Evolutionary conservation across 2,797 vertebrate genomes (phyloP), one percentile per base, ranked within the genome.

Genomic region (Muscicapa striata): DNA sequence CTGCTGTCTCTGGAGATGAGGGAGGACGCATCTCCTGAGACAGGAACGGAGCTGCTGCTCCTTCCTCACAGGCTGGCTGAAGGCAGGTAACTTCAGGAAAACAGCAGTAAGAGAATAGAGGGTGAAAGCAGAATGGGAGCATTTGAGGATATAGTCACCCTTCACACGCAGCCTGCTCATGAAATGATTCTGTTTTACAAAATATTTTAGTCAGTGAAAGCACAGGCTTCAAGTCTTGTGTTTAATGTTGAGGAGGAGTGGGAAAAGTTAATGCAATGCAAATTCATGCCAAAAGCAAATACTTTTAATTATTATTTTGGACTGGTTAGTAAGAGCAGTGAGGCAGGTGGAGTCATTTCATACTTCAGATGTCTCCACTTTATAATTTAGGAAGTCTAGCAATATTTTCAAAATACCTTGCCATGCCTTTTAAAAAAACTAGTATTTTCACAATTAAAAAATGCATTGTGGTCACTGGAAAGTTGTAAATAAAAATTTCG

Each of bases 231-330:
- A 3, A 74, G 92, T 48, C 16, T 78, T 81, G 63, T 80, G 87
- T 96, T 95, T 95, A 41, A 95, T 89, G 74, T 74, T 32, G 45
- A 90, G 80, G 40, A 91, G 77, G 88, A 90, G 81, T 87, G 87
- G 90, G 92, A 92, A 75, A 92, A 95, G 84, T 55, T 91, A 95
- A 93, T 59, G 76, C 77, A 74, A 92, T 94, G 94, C 91, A 93
- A 95, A 96, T 93, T 89, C 84, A 84, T 92, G 89, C 89, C 30
- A 1, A 81, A 22, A 92, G 85, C 92, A 57, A 89, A 84, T 73
- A 48, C 34, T 66, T 84, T 52, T 96, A 96, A 96, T 97, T 92
- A 96, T 85, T 95, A 95, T 87, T 97, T 94, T 91, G 84, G 76
- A 73, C 29, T 38, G 45, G 59, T 95, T 84, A 79, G 55, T 75